A percentile compares a stretch with the other conserved stretches of the same genome.
phyloP scores from a whole-genome alignment of 2,113 vertebrate species.

The Meriones unguiculatus region DNA sequence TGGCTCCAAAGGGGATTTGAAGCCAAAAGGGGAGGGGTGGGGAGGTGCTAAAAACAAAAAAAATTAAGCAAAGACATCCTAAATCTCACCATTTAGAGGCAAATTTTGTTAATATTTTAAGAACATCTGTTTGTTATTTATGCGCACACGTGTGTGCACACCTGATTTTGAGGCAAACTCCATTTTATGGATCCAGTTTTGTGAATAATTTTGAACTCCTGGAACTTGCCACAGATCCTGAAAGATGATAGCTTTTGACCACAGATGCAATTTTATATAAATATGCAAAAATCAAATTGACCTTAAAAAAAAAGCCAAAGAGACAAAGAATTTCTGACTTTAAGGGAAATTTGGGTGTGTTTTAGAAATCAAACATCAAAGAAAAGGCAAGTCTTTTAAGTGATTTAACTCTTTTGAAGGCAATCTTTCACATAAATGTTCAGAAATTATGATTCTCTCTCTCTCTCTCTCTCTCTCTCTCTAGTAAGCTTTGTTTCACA shows the following conservation, averaged over 20 bases:
- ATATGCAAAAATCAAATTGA: not conserved
- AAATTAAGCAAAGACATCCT: not conserved
- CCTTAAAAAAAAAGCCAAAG: not conserved
- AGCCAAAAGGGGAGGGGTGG: not conserved
- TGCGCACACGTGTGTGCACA: not conserved
- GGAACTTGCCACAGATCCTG: not conserved
- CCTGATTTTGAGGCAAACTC: no score
- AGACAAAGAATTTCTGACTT: slow-evolving; percentile 5
- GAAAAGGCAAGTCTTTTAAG: not conserved
- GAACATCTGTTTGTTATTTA: not conserved
- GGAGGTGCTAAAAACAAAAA: not conserved
- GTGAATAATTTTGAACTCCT: not conserved
- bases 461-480: slow-evolving; percentile 22
- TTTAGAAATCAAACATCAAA: slow-evolving; percentile 29
- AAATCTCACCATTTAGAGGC: not conserved
- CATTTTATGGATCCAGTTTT: not conserved
- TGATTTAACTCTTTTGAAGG: no score
- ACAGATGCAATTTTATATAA: not conserved
- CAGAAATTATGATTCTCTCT: slow-evolving; percentile 8
- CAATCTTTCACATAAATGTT: not conserved
- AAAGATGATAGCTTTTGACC: not conserved
- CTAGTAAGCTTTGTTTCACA: not conserved
- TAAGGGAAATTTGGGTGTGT: not conserved
- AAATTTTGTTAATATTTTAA: not conserved
- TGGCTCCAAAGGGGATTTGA: not conserved